Conservation (phyloP, 37 sponge, comb jelly and placozoan species). For the Eunapius fragilis region DNA sequence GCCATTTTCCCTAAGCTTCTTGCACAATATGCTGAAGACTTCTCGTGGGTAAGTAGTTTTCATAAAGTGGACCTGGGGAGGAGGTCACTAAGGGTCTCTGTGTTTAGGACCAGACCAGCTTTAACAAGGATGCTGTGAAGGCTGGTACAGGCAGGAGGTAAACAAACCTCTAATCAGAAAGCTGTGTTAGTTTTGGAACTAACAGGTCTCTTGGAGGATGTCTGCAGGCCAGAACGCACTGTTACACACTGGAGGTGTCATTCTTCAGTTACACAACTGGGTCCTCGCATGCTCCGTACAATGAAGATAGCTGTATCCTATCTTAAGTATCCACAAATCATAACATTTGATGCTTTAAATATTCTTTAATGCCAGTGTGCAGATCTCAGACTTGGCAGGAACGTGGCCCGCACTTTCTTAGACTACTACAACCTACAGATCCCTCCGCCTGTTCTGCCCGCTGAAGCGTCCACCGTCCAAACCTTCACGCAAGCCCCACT, state of each 20-base stretch:
- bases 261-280: slow-evolving; percentile 84
- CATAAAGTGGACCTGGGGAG: too few relatives aligned
- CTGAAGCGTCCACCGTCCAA: not conserved
- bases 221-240: slow-evolving; percentile 72
- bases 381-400: slow-evolving; percentile 81
- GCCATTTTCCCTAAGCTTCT: slow-evolving; percentile 91
- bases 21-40: slow-evolving; percentile 82
- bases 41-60: slow-evolving; percentile 81
- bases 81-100: not conserved
- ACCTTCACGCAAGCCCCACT: not conserved
- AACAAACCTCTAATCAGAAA: slow-evolving; percentile 1
- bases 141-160: slow-evolving; percentile 94
- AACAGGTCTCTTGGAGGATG: slow-evolving; percentile 80
- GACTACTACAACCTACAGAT: slow-evolving; percentile 80
- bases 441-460: not conserved
- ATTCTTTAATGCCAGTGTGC: not conserved
- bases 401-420: slow-evolving; percentile 82
- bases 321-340: not conserved
- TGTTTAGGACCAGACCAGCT: slow-evolving; percentile 82
- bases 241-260: slow-evolving; percentile 98
- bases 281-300: slow-evolving; percentile 59
- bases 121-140: slow-evolving; percentile 93
- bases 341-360: not conserved
- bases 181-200: too few relatives aligned
- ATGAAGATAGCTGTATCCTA: slow-evolving; percentile 78